Evolutionary conservation across 2,113 vertebrate species (phyloP).

Genomic region (Odocoileus hemionus): DNA sequence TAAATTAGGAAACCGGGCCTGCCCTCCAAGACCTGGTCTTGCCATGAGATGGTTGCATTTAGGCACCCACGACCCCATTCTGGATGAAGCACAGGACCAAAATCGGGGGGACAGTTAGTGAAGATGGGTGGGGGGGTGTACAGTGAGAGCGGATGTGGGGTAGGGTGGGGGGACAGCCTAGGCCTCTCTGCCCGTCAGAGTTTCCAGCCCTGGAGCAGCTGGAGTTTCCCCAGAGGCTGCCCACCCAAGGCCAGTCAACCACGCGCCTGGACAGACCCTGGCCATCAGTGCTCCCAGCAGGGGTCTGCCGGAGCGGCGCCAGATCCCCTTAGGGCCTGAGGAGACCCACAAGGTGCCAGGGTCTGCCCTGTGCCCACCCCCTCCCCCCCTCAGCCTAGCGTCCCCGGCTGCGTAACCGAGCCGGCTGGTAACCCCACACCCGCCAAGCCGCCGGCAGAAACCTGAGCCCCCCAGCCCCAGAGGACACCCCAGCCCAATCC

Average conservation of each 20-base stretch:
- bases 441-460: constrained; percentile 70
- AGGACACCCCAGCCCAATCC: constrained; percentile 74
- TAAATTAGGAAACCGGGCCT: neutral
- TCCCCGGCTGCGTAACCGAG: constrained; percentile 68
- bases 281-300: neutral
- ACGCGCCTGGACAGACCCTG: neutral
- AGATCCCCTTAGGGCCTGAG: constrained; percentile 11
- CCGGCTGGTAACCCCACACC: constrained; percentile 75
- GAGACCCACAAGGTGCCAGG: constrained; percentile 58
- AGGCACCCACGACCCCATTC: neutral
- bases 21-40: neutral
- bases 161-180: constrained; percentile 34
- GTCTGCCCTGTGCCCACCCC: constrained; percentile 70
- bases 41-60: neutral
- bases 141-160: constrained; percentile 67
- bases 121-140: constrained; percentile 36
- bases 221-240: constrained; percentile 51
- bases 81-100: constrained; percentile 5
- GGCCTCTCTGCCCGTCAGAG: constrained; percentile 63
- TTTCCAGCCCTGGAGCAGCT: constrained; percentile 65
- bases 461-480: constrained; percentile 78
- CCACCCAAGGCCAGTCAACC: neutral
- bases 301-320: neutral
- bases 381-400: constrained; percentile 55
- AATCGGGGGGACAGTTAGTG: constrained; percentile 15